A percentile compares a stretch with the other conserved stretches of the same genome.
Evolutionary conservation across 2,113 vertebrate genomes (phyloP).

Genomic region (Propithecus coquereli): DNA sequence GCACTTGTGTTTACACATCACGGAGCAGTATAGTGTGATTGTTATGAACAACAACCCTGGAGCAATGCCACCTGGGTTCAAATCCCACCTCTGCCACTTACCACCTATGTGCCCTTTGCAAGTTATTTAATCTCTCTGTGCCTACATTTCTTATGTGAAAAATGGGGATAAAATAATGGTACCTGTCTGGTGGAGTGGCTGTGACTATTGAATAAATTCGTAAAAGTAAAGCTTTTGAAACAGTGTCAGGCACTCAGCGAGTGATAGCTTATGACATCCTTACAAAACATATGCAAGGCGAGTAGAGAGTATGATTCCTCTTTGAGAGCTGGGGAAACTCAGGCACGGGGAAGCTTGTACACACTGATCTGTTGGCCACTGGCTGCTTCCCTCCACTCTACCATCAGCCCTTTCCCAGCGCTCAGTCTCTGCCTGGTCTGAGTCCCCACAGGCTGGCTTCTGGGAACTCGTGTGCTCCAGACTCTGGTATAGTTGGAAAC

Average conservation of each 20-base stretch:
- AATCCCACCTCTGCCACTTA: background rate
- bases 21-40: background rate
- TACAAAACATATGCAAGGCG: background rate
- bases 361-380: background rate
- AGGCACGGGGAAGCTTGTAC: background rate
- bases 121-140: background rate
- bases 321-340: background rate
- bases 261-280: background rate
- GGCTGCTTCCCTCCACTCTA: background rate
- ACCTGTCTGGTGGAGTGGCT: background rate
- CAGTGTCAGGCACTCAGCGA: background rate
- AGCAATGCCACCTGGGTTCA: background rate
- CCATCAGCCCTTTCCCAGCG: background rate
- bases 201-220: background rate
- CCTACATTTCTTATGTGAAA: slow-evolving; percentile 2
- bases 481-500: background rate
- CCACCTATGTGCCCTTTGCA: background rate
- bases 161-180: background rate
- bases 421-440: background rate
- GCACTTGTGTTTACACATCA: background rate
- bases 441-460: background rate
- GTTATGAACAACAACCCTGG: background rate
- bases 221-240: background rate
- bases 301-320: background rate
- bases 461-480: background rate